These are phyloP conservation scores for Acleris sparsana DNA, from an alignment of 2,888 invertebrate species.

Conservation along the genomic window DNA sequence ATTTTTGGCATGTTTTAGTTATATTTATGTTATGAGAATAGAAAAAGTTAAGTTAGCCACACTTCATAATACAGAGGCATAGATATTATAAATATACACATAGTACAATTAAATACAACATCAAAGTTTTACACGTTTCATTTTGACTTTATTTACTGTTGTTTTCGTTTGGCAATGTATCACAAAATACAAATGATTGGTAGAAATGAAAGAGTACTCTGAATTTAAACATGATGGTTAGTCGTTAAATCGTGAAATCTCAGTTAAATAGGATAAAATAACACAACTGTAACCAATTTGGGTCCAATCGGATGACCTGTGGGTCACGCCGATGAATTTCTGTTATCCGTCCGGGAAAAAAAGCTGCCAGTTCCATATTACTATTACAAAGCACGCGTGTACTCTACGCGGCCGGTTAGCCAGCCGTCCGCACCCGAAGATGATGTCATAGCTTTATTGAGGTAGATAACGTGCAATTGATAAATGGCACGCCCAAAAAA, in stretches of 20 bases:
- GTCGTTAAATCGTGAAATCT: constrained; percentile 3
- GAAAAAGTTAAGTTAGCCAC: no score
- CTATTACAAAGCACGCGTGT: constrained; percentile 21
- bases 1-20: no score
- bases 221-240: not conserved
- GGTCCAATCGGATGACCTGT: constrained; percentile 25
- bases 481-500: constrained; percentile 70
- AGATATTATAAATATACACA: no score
- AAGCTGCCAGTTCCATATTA: constrained; percentile 14
- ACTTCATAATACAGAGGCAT: no score
- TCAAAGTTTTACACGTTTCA: no score
- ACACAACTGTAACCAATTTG: constrained; percentile 21
- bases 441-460: constrained; percentile 73
- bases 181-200: no score
- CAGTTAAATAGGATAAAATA: constrained; percentile 7
- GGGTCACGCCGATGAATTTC: constrained; percentile 28
- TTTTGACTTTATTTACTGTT: no score
- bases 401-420: constrained; percentile 55
- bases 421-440: constrained; percentile 61
- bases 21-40: no score
- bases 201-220: no score
- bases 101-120: no score
- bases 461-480: constrained; percentile 71
- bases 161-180: no score
- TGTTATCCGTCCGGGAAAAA: constrained; percentile 29